Evolutionary conservation across 1,140 invertebrate genomes (phyloP), one percentile per base, ranked within the genome.

Genomic region (Sycophaga agraensis): DNA sequence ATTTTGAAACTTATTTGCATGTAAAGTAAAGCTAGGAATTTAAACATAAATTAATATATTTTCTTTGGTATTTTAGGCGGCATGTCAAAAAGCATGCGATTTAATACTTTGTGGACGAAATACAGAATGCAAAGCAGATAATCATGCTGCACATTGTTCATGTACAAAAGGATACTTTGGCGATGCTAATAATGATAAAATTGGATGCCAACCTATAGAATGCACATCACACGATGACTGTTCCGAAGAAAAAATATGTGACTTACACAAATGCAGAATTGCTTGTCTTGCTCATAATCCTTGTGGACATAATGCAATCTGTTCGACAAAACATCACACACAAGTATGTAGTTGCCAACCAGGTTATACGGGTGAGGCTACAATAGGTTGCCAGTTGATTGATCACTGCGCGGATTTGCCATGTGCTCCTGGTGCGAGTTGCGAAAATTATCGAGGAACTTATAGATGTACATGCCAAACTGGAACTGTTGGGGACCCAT

Each of bases 261-360:
- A 91, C 42, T 79, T 87, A 39, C 85, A 89, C 66, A 89, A 87
- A 76, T 94, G 93, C 74, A 89, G 91, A 81, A 91, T 92, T 62
- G 90, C 91, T 24, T 96, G 93, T 74, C 80, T 92, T 5, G 84
- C 86, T 0, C 78, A 87, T 16, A 91, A 93, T 80, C 86, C 89
- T 16, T 95, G 92, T 68, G 91, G 91, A 9, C 83, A 86, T 17
- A 93, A 94, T 77, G 88, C 92, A 0, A 79, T 94, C 17, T 94
- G 92, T 74, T 88, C 91, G 17, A 88, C 90, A 1, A 88, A 92
- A 74, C 86, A 87, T 68, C 91, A 93, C 70, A 81, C 82, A 63
- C 69, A 82, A 70, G 72, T 86, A 1, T 95, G 92, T 69, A 87
- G 89, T 67, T 95, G 92, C 75, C 91, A 92, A 74, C 91, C 92